These are phyloP conservation scores for Tiphia femorata DNA, from an alignment of 2,888 invertebrate genomes.

Conservation along the genomic window DNA sequence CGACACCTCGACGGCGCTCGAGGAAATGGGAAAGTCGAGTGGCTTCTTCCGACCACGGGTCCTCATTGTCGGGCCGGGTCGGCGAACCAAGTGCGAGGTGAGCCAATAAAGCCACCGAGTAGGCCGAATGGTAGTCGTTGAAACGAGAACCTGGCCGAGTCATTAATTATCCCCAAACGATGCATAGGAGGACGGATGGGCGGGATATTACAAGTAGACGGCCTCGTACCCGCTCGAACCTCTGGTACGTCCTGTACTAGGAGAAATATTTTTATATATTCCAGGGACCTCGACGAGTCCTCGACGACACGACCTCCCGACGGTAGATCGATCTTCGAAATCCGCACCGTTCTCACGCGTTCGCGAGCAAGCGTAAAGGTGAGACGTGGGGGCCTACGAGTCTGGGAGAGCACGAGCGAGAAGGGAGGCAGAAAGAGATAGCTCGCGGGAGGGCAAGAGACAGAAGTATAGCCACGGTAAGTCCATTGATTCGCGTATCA, in stretches of 20 bases:
- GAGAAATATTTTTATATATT: no score
- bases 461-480: slow-evolving; percentile 37
- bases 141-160: no score
- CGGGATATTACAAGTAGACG: no score
- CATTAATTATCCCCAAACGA: no score
- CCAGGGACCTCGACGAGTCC: no score
- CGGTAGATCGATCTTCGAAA: slow-evolving; percentile 3
- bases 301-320: no score
- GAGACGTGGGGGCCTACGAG: background rate
- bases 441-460: background rate
- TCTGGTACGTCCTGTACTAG: no score
- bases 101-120: no score
- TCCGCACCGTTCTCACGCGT: slow-evolving; percentile 5
- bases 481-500: slow-evolving; percentile 68
- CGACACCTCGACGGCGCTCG: slow-evolving; percentile 32
- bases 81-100: background rate
- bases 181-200: no score
- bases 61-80: background rate
- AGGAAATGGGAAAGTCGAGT: slow-evolving; percentile 64
- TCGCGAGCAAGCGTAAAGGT: background rate
- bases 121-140: no score
- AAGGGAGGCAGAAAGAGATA: background rate
- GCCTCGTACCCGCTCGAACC: no score
- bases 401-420: background rate
- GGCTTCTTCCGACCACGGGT: slow-evolving; percentile 44